These are phyloP conservation scores for Melanotaenia pygmaea DNA, from an alignment of 2,797 vertebrate genomes.

Conservation along the genomic window DNA sequence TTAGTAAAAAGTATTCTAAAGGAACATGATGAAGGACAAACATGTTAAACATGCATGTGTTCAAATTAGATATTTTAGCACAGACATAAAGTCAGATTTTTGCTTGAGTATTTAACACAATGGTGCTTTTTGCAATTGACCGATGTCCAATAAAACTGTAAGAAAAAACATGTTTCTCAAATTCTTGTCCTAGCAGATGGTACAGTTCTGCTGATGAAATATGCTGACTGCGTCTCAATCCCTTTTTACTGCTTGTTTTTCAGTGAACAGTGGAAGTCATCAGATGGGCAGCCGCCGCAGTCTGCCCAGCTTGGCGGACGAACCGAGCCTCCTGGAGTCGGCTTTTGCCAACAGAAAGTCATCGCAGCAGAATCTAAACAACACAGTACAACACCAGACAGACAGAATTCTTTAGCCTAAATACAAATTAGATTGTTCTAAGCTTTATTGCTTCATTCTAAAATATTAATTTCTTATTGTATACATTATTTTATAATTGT, in stretches of 20 bases:
- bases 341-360: conserved; percentile 66
- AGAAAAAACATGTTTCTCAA: neutral
- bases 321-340: conserved; percentile 80
- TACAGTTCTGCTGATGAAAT: neutral
- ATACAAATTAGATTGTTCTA: neutral
- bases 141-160: neutral
- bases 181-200: neutral
- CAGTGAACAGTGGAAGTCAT: conserved; percentile 73
- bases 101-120: neutral
- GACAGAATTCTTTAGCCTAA: no score
- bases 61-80: no score
- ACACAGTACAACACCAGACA: conserved; percentile 65
- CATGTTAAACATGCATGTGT: no score
- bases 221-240: neutral
- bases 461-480: no score
- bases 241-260: conserved; percentile 39
- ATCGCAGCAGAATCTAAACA: conserved; percentile 73
- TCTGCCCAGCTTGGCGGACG: conserved; percentile 85
- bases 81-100: neutral
- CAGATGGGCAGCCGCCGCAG: conserved; percentile 79
- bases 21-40: neutral
- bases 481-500: no score
- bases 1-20: neutral
- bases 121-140: neutral
- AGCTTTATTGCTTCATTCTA: no score